Percentiles rank a stretch among this genome's conserved stretches.
These are phyloP conservation scores for Phytoseiulus persimilis DNA, from an alignment of 2,888 invertebrate species.

Conservation along the genomic window DNA sequence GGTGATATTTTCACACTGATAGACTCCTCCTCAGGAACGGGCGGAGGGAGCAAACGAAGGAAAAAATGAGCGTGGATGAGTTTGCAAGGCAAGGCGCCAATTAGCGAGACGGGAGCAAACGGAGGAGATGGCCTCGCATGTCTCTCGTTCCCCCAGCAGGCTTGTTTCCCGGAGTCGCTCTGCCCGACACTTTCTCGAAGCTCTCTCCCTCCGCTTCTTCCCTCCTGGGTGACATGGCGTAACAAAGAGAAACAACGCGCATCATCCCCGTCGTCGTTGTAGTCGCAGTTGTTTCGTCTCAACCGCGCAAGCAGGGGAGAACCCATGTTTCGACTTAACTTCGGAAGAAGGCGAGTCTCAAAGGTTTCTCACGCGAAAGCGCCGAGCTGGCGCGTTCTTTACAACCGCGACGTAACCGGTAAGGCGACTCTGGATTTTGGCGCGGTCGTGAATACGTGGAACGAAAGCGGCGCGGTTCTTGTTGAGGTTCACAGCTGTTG, in stretches of 20 bases:
- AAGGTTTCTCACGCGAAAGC: too few relatives aligned
- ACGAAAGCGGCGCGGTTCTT: too few relatives aligned
- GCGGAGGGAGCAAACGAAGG: neutral
- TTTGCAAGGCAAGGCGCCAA: neutral
- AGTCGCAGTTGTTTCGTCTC: neutral
- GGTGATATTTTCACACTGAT: conserved; percentile 37
- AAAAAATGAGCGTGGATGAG: neutral
- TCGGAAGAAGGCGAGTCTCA: too few relatives aligned
- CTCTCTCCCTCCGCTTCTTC: neutral
- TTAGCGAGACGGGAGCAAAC: neutral
- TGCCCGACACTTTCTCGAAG: neutral
- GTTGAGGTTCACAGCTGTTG: too few relatives aligned
- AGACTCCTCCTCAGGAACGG: neutral
- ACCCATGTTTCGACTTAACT: neutral
- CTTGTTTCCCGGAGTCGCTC: neutral
- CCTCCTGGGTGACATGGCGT: neutral
- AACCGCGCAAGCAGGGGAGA: neutral
- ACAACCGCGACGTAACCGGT: too few relatives aligned
- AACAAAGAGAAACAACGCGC: neutral
- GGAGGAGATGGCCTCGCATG: neutral
- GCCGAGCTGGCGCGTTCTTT: too few relatives aligned
- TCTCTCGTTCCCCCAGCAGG: neutral
- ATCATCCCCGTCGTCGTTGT: neutral
- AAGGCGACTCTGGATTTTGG: too few relatives aligned
- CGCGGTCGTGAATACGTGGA: too few relatives aligned